Conservation (phyloP, 2,888 invertebrate genomes). For the Diarsia dahlii region DNA sequence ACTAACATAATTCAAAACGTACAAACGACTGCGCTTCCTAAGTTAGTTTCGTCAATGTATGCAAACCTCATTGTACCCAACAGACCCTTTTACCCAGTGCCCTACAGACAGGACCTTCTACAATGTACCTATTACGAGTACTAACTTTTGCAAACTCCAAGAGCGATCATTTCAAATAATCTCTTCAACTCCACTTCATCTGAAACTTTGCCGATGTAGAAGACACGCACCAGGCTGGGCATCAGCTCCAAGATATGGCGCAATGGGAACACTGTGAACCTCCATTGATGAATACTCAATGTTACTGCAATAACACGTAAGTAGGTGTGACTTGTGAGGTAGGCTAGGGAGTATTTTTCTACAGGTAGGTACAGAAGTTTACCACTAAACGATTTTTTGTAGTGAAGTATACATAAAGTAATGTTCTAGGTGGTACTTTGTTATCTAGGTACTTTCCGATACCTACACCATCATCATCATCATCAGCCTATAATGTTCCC, state of each 20-base stretch:
- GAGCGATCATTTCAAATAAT: slow-evolving; percentile 78
- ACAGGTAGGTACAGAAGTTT: not conserved
- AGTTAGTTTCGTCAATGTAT: not conserved
- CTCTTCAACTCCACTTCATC: slow-evolving; percentile 78
- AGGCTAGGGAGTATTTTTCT: not conserved
- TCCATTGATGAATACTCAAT: slow-evolving; percentile 85
- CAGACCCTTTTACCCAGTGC: too few relatives aligned
- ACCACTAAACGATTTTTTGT: not conserved
- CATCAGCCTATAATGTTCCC: too few relatives aligned
- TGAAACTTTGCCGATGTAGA: slow-evolving; percentile 77
- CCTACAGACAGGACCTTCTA: not conserved
- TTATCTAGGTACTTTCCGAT: not conserved
- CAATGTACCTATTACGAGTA: slow-evolving; percentile 19
- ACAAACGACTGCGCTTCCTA: too few relatives aligned
- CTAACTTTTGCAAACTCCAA: slow-evolving; percentile 84
- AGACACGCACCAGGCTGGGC: slow-evolving; percentile 78
- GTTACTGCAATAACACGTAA: slow-evolving; percentile 71
- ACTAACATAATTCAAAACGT: too few relatives aligned
- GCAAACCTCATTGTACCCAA: too few relatives aligned
- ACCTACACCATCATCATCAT: too few relatives aligned
- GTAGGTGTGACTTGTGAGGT: too few relatives aligned
- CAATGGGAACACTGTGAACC: slow-evolving; percentile 77
- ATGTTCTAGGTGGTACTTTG: not conserved
- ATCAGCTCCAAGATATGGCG: slow-evolving; percentile 80
- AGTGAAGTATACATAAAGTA: not conserved